Percentiles rank a stretch among this genome's conserved stretches.
Evolutionary conservation across 1,140 invertebrate species (phyloP).

Genomic region (Solenopsis fugax): DNA sequence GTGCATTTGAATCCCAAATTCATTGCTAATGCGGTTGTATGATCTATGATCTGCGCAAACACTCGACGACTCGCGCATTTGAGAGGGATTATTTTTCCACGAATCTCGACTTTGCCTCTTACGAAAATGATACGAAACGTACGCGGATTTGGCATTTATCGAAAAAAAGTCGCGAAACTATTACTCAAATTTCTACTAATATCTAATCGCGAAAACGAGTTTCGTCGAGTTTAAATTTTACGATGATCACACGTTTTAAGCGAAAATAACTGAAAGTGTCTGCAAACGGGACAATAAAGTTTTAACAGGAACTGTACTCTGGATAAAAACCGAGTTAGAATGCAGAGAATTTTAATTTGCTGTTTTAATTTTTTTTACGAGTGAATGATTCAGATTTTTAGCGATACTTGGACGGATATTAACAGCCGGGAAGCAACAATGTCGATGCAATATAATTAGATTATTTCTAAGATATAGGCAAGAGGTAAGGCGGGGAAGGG

Average conservation of each 20-base stretch:
- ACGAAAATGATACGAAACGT: not conserved
- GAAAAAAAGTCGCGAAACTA: not conserved
- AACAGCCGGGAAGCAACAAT: not conserved
- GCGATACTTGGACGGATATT: conserved; percentile 15
- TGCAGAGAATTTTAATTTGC: conserved; percentile 19
- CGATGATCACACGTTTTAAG: not conserved
- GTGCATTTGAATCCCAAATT: conserved; percentile 76
- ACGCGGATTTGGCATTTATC: not conserved
- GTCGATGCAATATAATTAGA: conserved; percentile 2
- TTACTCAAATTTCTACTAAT: conserved; percentile 14
- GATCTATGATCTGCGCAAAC: conserved; percentile 65
- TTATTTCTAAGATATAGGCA: not conserved
- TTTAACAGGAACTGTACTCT: not conserved
- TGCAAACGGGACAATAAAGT: not conserved
- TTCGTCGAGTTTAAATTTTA: not conserved
- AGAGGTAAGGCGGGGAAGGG: not conserved
- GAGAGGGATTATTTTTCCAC: conserved; percentile 47
- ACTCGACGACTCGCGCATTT: conserved; percentile 19
- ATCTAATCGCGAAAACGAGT: conserved; percentile 11
- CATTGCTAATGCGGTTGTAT: conserved; percentile 67
- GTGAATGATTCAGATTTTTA: conserved; percentile 9
- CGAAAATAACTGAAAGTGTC: not conserved
- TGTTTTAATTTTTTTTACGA: conserved; percentile 16
- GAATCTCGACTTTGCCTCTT: not conserved
- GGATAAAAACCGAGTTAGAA: not conserved